Base-by-base conservation (phyloP, 2,797 vertebrate species). In the Chiloscyllium punctatum region DNA sequence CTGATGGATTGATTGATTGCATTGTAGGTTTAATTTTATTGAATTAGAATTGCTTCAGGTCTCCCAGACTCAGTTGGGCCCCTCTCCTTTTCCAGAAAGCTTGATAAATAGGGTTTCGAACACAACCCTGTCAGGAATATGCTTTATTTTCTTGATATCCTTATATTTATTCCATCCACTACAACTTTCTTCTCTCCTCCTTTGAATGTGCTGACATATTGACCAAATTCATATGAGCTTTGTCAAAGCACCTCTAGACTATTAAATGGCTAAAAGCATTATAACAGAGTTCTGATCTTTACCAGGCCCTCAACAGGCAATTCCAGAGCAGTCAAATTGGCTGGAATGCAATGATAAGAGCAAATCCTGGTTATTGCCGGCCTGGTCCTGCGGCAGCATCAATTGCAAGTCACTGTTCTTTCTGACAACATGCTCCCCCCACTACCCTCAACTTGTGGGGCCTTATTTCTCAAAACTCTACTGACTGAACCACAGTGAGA, bases 311-410 rank as follows among this genome's bases (percentile, higher is more conserved):
- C 53, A 90, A 62, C 53, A 62, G 0, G 8, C 66, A 92, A 25
- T 42, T 68, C 37, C 5, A 92, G 66, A 42, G 8, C 62, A 92
- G 90, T 11, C 23, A 6, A 16, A 33, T 42, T 37, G 62, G 66
- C n/a, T 92, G 90, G 90, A 92, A 92, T 92, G 37, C 18, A 92
- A 42, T 84, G 42, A 92, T 42, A 69, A 68, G 37, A 25, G 62
- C 37, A 42, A 69, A 69, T 92, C 21, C n/a, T 69, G 33, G 21
- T 69, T 23, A 66, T 37, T 62, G 23, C 18, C 18, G 66, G 30
- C 33, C 88, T 91, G 27, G 30, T 13, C 53, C 53, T n/a, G 30
- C 18, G 4, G 48, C 86, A 53, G 25, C 57, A 3, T 88, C 87
- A 90, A 18, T 90, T 90, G 5, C 21, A 90, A 11, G 37, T 66